Conservation (phyloP, 2,888 invertebrate genomes). For the Athetis lepigone region DNA sequence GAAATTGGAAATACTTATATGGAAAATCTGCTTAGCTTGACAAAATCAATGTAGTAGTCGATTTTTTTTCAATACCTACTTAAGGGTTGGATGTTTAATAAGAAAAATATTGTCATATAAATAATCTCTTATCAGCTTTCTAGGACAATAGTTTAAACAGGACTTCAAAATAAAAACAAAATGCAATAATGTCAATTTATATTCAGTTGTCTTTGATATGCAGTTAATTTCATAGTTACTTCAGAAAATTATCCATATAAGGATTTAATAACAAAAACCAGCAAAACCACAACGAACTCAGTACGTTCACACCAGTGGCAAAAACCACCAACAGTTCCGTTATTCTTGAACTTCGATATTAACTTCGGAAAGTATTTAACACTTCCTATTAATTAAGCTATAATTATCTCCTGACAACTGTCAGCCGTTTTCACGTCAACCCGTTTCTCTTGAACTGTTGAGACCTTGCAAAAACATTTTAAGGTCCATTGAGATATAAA, state of each 20-base stretch:
- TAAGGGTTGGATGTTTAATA: too few species aligned
- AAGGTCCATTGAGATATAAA: constrained; percentile 15
- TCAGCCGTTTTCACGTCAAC: constrained; percentile 23
- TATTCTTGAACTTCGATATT: constrained; percentile 31
- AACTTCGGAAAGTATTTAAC: constrained; percentile 16
- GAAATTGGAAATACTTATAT: too few species aligned
- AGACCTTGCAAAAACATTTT: constrained; percentile 30
- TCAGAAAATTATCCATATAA: not conserved
- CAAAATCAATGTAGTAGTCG: too few species aligned
- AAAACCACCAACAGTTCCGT: not conserved
- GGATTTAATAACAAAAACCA: not conserved
- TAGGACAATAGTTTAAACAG: too few species aligned
- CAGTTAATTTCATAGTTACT: too few species aligned
- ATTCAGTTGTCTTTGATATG: too few species aligned
- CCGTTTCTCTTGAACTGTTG: constrained; percentile 39
- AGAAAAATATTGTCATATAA: too few species aligned
- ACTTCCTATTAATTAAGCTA: constrained; percentile 45
- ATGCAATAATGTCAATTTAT: too few species aligned
- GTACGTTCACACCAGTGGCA: not conserved
- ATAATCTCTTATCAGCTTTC: too few species aligned
- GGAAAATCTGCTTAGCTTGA: too few species aligned
- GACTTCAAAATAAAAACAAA: too few species aligned
- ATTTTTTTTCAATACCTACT: too few species aligned
- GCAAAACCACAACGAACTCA: not conserved
- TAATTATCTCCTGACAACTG: constrained; percentile 19